These are phyloP conservation scores for Cremastinae sp. DNA, from an alignment of 2,888 invertebrate species.

Conservation along the genomic window DNA sequence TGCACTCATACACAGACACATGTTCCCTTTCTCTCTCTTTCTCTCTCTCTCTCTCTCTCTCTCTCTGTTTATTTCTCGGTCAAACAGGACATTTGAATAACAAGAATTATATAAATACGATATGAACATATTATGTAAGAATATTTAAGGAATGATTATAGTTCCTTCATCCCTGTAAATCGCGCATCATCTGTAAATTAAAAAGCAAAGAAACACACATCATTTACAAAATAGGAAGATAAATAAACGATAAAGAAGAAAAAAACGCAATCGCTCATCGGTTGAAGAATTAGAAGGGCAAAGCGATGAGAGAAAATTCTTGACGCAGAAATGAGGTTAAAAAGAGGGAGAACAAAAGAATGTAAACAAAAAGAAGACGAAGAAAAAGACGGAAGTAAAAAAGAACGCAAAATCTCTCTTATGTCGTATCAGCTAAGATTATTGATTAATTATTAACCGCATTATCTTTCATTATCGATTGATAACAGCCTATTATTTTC, in stretches of 20 bases:
- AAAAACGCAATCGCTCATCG: slow-evolving; percentile 18
- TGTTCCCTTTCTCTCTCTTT: slow-evolving; percentile 59
- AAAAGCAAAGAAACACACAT: slow-evolving; percentile 70
- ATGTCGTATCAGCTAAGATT: slow-evolving; percentile 74
- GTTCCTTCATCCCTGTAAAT: slow-evolving; percentile 79
- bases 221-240: slow-evolving; percentile 72
- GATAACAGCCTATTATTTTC: slow-evolving; percentile 66
- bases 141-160: slow-evolving; percentile 77
- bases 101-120: slow-evolving; percentile 70
- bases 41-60: slow-evolving; percentile 54
- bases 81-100: slow-evolving; percentile 68
- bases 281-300: too few species aligned
- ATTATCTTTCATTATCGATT: slow-evolving; percentile 63
- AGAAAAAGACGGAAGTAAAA: slow-evolving; percentile 62
- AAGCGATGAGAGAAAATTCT: slow-evolving; percentile 37
- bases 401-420: slow-evolving; percentile 74
- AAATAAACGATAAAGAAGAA: slow-evolving; percentile 49
- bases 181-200: slow-evolving; percentile 78
- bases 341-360: slow-evolving; percentile 58
- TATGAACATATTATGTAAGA: slow-evolving; percentile 73
- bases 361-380: slow-evolving; percentile 59
- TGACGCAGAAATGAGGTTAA: slow-evolving; percentile 62
- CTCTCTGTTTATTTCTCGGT: slow-evolving; percentile 51
- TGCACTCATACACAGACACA: too few species aligned
- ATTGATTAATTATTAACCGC: slow-evolving; percentile 63